Evolutionary conservation across 2,888 invertebrate genomes (phyloP).

Genomic region (Caenorhabditis wallacei): DNA sequence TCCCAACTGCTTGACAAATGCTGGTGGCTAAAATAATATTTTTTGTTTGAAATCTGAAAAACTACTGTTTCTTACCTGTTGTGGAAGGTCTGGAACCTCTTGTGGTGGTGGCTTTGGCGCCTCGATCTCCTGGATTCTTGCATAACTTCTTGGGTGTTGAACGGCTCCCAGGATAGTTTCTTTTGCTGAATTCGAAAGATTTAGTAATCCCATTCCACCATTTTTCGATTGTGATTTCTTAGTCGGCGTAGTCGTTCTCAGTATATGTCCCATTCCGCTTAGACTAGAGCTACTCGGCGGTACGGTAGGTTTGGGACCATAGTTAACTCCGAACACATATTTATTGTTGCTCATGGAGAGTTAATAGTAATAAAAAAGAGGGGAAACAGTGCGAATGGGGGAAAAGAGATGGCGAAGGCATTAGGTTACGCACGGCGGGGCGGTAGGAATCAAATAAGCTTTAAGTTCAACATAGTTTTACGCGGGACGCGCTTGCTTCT

Average conservation of each 20-base stretch:
- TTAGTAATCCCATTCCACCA: slow-evolving; percentile 67
- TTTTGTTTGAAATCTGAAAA: background rate
- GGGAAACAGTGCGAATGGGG: slow-evolving; percentile 4
- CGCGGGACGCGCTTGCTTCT: slow-evolving; percentile 5
- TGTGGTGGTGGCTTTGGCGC: slow-evolving; percentile 77
- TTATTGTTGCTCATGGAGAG: slow-evolving; percentile 31
- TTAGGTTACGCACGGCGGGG: slow-evolving; percentile 45
- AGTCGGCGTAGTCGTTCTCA: slow-evolving; percentile 17
- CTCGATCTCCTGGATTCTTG: slow-evolving; percentile 80
- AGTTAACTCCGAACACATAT: slow-evolving; percentile 52
- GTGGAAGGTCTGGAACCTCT: slow-evolving; percentile 77
- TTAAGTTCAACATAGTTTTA: slow-evolving; percentile 64
- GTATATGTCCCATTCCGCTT: slow-evolving; percentile 35
- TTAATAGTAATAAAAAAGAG: background rate
- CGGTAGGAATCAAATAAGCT: slow-evolving; percentile 64
- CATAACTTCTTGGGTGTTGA: slow-evolving; percentile 79
- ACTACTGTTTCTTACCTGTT: slow-evolving; percentile 59
- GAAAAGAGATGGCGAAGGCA: slow-evolving; percentile 27
- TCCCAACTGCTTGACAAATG: slow-evolving; percentile 79
- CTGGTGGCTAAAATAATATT: slow-evolving; percentile 75
- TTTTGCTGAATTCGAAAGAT: slow-evolving; percentile 78
- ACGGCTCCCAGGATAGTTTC: slow-evolving; percentile 77
- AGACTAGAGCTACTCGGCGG: slow-evolving; percentile 26
- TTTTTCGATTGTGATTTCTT: slow-evolving; percentile 19
- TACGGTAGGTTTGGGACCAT: slow-evolving; percentile 55